phyloP scores from a whole-genome alignment of 2,113 vertebrate genomes.

The Phainopepla nitens region DNA sequence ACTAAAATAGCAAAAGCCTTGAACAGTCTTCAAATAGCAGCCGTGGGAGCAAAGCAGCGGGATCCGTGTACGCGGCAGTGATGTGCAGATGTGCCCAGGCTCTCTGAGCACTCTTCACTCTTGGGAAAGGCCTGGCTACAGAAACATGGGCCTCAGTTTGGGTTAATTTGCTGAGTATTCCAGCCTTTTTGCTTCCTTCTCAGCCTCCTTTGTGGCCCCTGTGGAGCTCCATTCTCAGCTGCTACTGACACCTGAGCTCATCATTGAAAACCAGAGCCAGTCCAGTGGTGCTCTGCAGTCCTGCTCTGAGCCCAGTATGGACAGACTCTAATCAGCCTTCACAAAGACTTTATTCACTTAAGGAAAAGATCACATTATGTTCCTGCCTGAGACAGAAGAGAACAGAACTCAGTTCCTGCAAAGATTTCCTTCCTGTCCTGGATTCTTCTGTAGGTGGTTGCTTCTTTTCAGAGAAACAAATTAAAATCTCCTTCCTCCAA shows the following conservation, averaged over 20 bases:
- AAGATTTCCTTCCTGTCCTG: constrained; percentile 18
- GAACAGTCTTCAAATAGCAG: constrained; percentile 51
- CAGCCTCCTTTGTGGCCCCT: neutral
- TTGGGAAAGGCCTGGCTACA: constrained; percentile 3
- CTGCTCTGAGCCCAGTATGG: neutral
- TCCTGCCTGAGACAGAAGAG: neutral
- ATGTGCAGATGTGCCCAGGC: constrained; percentile 27
- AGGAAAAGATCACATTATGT: neutral
- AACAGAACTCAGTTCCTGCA: neutral
- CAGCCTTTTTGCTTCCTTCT: neutral
- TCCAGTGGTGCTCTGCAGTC: neutral
- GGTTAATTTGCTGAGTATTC: neutral
- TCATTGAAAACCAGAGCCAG: neutral
- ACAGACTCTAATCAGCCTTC: neutral
- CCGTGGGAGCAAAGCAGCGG: constrained; percentile 33
- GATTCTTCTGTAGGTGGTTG: neutral
- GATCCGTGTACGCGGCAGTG: neutral
- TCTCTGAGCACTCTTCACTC: neutral
- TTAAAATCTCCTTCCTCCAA: neutral
- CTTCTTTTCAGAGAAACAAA: neutral
- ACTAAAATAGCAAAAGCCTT: constrained; percentile 59
- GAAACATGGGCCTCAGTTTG: neutral
- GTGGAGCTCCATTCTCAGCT: constrained; percentile 3
- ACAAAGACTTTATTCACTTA: constrained; percentile 18
- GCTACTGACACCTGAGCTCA: neutral